These are phyloP conservation scores for Pseudomyrmex pallidus DNA, from an alignment of 1,140 invertebrate species.

Conservation along the genomic window DNA sequence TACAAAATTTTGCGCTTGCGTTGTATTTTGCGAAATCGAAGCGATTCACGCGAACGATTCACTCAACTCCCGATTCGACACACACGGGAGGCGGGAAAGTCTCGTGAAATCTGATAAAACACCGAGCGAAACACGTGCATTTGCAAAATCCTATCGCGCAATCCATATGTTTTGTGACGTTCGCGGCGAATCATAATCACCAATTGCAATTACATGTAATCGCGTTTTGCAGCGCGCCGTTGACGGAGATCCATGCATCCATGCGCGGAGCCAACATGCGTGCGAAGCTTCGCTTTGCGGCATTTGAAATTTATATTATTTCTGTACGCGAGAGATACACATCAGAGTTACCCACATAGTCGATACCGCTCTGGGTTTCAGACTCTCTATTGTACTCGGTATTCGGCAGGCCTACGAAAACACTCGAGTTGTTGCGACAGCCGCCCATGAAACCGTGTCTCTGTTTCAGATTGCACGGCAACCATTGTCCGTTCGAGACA, in stretches of 20 bases:
- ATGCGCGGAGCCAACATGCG: neutral
- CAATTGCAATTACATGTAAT: constrained; percentile 34
- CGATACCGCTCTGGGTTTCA: constrained; percentile 61
- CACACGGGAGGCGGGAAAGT: neutral
- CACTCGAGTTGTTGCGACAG: constrained; percentile 81
- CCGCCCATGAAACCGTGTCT: constrained; percentile 75
- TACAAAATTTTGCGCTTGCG: too few species aligned
- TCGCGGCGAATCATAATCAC: constrained; percentile 25
- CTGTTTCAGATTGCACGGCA: constrained; percentile 73
- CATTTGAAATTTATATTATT: constrained; percentile 61
- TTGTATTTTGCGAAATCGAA: neutral
- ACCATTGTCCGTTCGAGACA: constrained; percentile 43
- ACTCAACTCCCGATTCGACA: neutral
- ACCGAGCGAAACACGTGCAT: constrained; percentile 12
- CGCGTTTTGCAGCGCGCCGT: constrained; percentile 19
- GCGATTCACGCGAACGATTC: neutral
- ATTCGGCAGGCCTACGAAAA: constrained; percentile 79
- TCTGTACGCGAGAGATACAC: constrained; percentile 34
- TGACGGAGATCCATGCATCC: neutral
- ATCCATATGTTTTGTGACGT: constrained; percentile 6
- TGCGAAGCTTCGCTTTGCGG: neutral
- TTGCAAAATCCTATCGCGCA: constrained; percentile 7
- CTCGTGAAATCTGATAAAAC: constrained; percentile 31
- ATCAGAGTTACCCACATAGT: constrained; percentile 31
- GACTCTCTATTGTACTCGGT: constrained; percentile 57